Evolutionary conservation across 1,140 invertebrate species (phyloP).

Genomic region (Zaprionus inermis): DNA sequence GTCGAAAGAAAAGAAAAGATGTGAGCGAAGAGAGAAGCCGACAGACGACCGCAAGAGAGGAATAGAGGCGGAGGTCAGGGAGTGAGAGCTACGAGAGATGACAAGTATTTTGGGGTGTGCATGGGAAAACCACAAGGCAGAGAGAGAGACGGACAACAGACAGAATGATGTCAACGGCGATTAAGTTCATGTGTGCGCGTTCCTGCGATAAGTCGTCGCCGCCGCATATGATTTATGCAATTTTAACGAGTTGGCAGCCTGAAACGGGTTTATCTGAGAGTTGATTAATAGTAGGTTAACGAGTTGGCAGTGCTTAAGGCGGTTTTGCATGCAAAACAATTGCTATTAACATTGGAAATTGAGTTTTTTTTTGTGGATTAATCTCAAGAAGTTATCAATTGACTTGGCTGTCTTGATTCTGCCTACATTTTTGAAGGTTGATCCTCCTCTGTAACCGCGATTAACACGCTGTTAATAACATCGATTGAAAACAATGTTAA

Average conservation of each 20-base stretch:
- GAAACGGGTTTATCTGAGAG: not conserved
- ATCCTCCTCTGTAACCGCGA: not conserved
- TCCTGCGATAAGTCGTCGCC: constrained; percentile 19
- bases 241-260: constrained; percentile 13
- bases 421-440: not conserved
- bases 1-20: constrained; percentile 1
- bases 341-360: not conserved
- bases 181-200: constrained; percentile 43
- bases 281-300: not conserved
- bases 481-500: no score
- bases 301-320: not conserved
- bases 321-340: not conserved
- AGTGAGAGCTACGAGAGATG: constrained; percentile 25
- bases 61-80: not conserved
- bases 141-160: constrained; percentile 3
- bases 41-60: not conserved
- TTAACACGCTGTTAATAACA: not conserved
- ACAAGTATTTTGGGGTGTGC: constrained; percentile 40
- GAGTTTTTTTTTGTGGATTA: not conserved
- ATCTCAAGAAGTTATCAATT: not conserved
- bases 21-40: not conserved
- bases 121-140: constrained; percentile 39
- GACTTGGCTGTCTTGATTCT: not conserved
- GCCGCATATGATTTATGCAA: constrained; percentile 5
- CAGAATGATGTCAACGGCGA: constrained; percentile 49